Evolutionary conservation across 2,797 vertebrate species (phyloP).

Genomic region (Catostomus latipinnis): DNA sequence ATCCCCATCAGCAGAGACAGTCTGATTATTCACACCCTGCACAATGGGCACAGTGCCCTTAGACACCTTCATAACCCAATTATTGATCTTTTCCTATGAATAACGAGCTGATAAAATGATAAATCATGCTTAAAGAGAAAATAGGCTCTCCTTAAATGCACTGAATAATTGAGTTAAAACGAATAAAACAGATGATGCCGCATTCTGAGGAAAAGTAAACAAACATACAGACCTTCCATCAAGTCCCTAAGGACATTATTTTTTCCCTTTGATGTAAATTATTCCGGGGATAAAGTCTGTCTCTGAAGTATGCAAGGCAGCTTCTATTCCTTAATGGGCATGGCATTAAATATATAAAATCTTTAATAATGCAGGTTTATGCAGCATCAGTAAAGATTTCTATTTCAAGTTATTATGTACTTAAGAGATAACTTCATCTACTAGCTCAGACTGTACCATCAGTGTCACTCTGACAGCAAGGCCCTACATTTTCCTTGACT

Average conservation of each 20-base stretch:
- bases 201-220: constrained; percentile 49
- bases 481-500: constrained; percentile 28
- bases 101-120: constrained; percentile 59
- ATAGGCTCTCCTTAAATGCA: constrained; percentile 23
- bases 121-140: constrained; percentile 40
- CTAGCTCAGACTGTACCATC: constrained; percentile 5
- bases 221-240: constrained; percentile 40
- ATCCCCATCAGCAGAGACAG: constrained; percentile 51
- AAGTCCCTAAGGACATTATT: constrained; percentile 51
- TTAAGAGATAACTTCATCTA: constrained; percentile 44
- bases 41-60: constrained; percentile 56
- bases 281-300: constrained; percentile 42
- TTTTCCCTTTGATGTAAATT: constrained; percentile 54
- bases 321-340: constrained; percentile 36
- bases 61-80: constrained; percentile 50
- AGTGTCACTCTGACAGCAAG: constrained; percentile 27
- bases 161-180: constrained; percentile 33
- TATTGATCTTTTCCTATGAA: constrained; percentile 57
- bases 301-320: constrained; percentile 10
- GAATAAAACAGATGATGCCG: constrained; percentile 38
- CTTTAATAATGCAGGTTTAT: constrained; percentile 52
- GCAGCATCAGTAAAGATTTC: constrained; percentile 27
- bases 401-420: constrained; percentile 24
- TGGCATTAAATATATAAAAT: constrained; percentile 47
- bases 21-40: constrained; percentile 62